These are phyloP conservation scores for Malachius bipustulatus DNA, from an alignment of 2,888 invertebrate genomes.

Conservation along the genomic window DNA sequence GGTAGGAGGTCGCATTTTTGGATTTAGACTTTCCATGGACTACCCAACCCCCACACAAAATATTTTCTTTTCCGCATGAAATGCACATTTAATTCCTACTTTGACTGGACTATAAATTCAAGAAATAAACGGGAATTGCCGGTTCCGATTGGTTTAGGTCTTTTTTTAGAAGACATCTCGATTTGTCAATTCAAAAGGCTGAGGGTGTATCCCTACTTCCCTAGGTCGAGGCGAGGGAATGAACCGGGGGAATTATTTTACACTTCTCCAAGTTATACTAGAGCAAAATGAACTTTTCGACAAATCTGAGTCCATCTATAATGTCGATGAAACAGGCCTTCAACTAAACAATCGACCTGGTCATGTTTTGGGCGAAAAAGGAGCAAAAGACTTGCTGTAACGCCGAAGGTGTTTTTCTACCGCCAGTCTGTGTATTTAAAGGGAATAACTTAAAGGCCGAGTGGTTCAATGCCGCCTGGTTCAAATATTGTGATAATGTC, in stretches of 20 bases:
- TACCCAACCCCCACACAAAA: no score
- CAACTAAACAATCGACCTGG: conserved; percentile 16
- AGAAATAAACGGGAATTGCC: conserved; percentile 21
- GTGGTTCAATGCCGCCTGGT: conserved; percentile 16
- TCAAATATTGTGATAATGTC: conserved; percentile 21
- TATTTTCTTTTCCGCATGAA: no score
- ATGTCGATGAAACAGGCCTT: conserved; percentile 20
- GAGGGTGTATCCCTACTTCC: conserved; percentile 24
- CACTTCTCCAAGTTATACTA: conserved; percentile 10
- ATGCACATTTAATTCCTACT: no score
- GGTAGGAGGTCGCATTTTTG: no score
- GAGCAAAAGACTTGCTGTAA: conserved; percentile 25
- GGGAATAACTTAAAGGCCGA: conserved; percentile 20
- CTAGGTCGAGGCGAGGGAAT: conserved; percentile 21
- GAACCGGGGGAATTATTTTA: conserved; percentile 18
- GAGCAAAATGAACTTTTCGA: conserved; percentile 15
- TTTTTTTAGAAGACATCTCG: conserved; percentile 16
- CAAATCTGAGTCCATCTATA: conserved; percentile 20
- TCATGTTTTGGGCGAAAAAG: conserved; percentile 19
- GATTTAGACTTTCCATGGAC: no score
- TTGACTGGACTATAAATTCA: conserved; percentile 24
- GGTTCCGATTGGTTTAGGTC: conserved; percentile 22
- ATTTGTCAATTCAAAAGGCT: conserved; percentile 22
- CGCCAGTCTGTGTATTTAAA: conserved; percentile 22
- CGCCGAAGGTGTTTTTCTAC: conserved; percentile 25